Percentiles rank a stretch among this genome's conserved stretches.
These are phyloP conservation scores for Ceriagrion tenellum DNA, from an alignment of 2,888 invertebrate genomes.

Conservation along the genomic window DNA sequence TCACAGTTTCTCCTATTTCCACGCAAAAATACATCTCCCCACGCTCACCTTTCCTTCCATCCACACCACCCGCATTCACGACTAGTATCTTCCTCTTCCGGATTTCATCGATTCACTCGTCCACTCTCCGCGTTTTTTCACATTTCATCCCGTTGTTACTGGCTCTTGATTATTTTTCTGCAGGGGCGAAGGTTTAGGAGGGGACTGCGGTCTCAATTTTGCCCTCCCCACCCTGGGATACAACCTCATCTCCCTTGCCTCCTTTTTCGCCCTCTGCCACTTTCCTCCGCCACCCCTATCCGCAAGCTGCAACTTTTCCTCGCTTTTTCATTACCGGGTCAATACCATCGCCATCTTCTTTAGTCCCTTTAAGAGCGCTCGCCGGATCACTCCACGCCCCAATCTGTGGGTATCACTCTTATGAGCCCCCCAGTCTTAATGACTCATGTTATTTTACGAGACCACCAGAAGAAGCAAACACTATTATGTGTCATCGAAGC, in stretches of 20 bases:
- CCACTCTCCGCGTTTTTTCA: background rate
- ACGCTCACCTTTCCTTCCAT: background rate
- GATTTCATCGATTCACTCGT: background rate
- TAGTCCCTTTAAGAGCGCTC: background rate
- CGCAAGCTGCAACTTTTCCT: slow-evolving; percentile 11
- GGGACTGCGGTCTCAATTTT: background rate
- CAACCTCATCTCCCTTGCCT: background rate
- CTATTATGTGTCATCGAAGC: background rate
- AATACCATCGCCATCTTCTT: slow-evolving; percentile 16
- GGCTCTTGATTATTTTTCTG: background rate
- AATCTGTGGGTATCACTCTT: background rate
- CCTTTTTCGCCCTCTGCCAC: background rate
- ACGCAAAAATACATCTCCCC: too few species aligned
- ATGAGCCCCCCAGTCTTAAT: background rate
- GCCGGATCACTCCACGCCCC: background rate
- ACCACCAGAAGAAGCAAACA: background rate
- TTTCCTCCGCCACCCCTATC: background rate
- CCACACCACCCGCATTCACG: background rate
- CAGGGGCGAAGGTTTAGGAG: background rate
- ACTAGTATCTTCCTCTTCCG: background rate
- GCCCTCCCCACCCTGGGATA: background rate
- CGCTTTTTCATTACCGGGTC: slow-evolving; percentile 30
- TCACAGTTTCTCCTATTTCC: too few species aligned
- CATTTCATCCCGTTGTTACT: background rate
- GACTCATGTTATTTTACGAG: background rate